Conservation (phyloP, 2,888 invertebrate genomes). For the Spicauda simplicius region DNA sequence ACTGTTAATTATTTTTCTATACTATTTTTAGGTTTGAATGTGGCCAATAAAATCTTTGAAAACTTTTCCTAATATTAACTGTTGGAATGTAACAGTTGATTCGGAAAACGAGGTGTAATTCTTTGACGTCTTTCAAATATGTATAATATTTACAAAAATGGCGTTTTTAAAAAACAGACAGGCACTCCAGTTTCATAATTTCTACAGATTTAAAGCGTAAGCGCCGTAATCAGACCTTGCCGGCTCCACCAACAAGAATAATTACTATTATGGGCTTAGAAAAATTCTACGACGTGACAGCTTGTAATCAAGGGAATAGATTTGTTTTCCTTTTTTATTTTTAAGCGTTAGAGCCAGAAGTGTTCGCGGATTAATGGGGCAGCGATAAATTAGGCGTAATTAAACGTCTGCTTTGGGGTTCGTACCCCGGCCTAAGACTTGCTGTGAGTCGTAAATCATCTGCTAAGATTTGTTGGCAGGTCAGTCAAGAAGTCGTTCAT, state of each 20-base stretch:
- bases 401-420: slow-evolving; percentile 73
- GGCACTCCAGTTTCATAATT: too few species aligned
- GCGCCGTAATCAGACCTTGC: slow-evolving; percentile 8
- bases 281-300: slow-evolving; percentile 83
- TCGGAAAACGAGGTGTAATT: too few species aligned
- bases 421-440: slow-evolving; percentile 26
- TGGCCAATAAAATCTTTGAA: too few species aligned
- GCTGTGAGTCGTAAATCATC: slow-evolving; percentile 23
- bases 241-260: slow-evolving; percentile 63
- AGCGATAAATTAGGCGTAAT: slow-evolving; percentile 80
- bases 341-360: slow-evolving; percentile 60
- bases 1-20: too few species aligned
- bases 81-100: too few species aligned
- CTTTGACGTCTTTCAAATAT: too few species aligned
- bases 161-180: too few species aligned
- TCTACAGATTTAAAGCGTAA: not conserved
- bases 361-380: slow-evolving; percentile 73
- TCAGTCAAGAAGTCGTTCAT: slow-evolving; percentile 17
- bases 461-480: slow-evolving; percentile 20
- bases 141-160: too few species aligned
- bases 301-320: slow-evolving; percentile 83
- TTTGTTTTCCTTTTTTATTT: slow-evolving; percentile 62
- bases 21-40: too few species aligned
- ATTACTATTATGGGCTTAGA: slow-evolving; percentile 80
- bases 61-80: too few species aligned